Evolutionary conservation across 2,888 invertebrate species (phyloP), one percentile per base, ranked within the genome.

Genomic region (Aquatica leii): DNA sequence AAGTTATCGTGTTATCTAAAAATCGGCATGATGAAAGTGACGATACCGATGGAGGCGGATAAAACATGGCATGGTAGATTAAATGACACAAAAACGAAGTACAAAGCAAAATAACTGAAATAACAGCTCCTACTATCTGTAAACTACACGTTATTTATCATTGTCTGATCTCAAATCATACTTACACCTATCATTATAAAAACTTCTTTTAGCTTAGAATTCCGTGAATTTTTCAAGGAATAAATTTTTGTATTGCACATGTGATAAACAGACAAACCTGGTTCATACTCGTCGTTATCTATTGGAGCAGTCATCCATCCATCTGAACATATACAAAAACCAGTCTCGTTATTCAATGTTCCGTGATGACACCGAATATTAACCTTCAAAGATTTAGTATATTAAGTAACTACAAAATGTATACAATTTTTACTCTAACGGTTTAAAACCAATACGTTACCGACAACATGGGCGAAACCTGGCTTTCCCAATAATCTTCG

Each of bases 221-320:
- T 46, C 8, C 11, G 4, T 6, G 24, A 24, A 2, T 24, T 6
- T 24, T 6, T 24, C 6, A 24, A 4, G 11, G 18, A 11, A 20
- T 4, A 11, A 14, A 76, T 67, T 70, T 79, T 76, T 12, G 82
- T 78, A 64, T 83, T 83, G 66, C 83, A 83, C 78, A 83, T 81
- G 69, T 83, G 82, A 51, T 80, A 81, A 1, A 76, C 71, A 17
- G 78, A 76, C 21, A 81, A 71, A 17, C 76, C 76, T 0, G 82
- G 80, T 56, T 79, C 76, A 60, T 78, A 76, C 48, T 73, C 69
- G 15, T 76, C 77, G 57, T 77, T 76, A 50, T 78, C 76, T 12
- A 76, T 66, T 1, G 78, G 73, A 4, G 76, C 70, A 0, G 82
- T 82, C 11, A 74, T 76, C 83, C 83, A 84, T 40, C 79, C 81